phyloP scores from a whole-genome alignment of 2,888 invertebrate species.

The Epistrophe eligans region DNA sequence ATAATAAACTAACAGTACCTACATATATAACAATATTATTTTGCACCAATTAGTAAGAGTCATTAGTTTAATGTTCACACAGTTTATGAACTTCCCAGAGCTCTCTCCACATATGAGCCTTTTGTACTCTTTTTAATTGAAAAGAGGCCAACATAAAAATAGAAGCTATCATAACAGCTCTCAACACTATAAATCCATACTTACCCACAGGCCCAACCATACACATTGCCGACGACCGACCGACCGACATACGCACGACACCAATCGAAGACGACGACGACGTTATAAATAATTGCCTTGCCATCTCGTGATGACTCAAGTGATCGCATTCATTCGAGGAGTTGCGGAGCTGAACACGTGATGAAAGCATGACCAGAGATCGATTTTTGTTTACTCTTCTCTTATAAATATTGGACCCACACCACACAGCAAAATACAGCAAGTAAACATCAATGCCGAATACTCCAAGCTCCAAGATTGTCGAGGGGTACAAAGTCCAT shows the following conservation, averaged over 20 bases:
- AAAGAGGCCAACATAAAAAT: slow-evolving; percentile 56
- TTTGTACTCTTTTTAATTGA: slow-evolving; percentile 35
- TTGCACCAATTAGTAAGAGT: slow-evolving; percentile 14
- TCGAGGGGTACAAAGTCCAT: slow-evolving; percentile 48
- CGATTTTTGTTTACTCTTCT: slow-evolving; percentile 30
- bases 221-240: not conserved
- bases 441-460: not conserved
- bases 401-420: slow-evolving; percentile 14
- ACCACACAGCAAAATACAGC: not conserved
- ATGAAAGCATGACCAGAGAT: slow-evolving; percentile 63
- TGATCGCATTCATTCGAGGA: slow-evolving; percentile 44
- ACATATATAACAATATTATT: not conserved
- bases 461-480: slow-evolving; percentile 8
- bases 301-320: slow-evolving; percentile 73
- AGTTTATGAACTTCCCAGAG: slow-evolving; percentile 3
- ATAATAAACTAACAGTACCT: no score
- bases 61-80: slow-evolving; percentile 19
- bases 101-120: slow-evolving; percentile 8
- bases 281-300: slow-evolving; percentile 42
- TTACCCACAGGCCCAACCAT: not conserved
- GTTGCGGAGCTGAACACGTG: slow-evolving; percentile 57
- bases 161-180: slow-evolving; percentile 38
- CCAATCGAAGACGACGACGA: not conserved
- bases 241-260: not conserved
- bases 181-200: slow-evolving; percentile 7